These are phyloP conservation scores for Forficula auricularia DNA, from an alignment of 1,140 invertebrate species.

Conservation along the genomic window DNA sequence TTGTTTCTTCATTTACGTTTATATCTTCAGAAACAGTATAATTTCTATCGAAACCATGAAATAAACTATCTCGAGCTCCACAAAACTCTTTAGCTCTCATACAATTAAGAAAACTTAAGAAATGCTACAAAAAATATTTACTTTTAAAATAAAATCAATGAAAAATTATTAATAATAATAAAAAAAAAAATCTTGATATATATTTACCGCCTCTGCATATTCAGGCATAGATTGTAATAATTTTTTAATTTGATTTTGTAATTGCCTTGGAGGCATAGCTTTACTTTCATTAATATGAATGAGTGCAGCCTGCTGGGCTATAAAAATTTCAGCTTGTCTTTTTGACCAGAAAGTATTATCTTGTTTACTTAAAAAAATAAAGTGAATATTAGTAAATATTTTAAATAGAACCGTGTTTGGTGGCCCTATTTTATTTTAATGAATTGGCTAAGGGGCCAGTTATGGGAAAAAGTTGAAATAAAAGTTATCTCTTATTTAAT, in stretches of 20 bases:
- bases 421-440: too few species aligned
- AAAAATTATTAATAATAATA: background rate
- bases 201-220: constrained; percentile 53
- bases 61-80: constrained; percentile 63
- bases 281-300: constrained; percentile 61
- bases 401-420: constrained; percentile 6
- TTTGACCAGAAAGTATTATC: constrained; percentile 51
- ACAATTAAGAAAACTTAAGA: constrained; percentile 77
- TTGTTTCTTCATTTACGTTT: constrained; percentile 39
- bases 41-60: constrained; percentile 68
- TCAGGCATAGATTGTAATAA: constrained; percentile 65
- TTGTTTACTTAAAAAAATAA: constrained; percentile 14
- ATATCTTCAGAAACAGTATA: constrained; percentile 27
- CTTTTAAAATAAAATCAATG: background rate
- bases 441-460: too few species aligned
- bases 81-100: constrained; percentile 72
- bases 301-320: constrained; percentile 65
- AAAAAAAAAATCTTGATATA: constrained; percentile 6
- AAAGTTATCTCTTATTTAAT: too few species aligned
- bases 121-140: constrained; percentile 58
- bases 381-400: constrained; percentile 7
- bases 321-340: constrained; percentile 71
- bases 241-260: constrained; percentile 58
- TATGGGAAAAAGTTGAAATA: too few species aligned
- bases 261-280: constrained; percentile 51